Percentiles rank a stretch among this genome's conserved stretches.
Conservation (phyloP, 2,888 invertebrate genomes). For the Mellilla xanthometata region DNA sequence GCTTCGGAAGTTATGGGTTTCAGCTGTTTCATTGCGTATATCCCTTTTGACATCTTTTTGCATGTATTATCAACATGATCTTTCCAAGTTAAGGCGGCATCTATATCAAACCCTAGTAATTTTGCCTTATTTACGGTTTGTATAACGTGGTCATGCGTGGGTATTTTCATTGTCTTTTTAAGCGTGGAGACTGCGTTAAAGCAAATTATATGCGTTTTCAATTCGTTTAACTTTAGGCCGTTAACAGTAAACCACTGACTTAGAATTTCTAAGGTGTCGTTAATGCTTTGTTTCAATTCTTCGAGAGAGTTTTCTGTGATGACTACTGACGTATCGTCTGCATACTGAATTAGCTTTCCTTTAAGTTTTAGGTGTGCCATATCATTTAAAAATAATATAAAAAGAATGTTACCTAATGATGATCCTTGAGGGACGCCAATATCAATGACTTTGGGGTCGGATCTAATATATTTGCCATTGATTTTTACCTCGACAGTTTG, state of each 20-base stretch:
- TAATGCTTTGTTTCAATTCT: not conserved
- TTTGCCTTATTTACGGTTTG: no score
- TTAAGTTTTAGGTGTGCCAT: not conserved
- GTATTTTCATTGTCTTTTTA: no score
- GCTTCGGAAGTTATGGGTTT: no score
- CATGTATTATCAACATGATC: no score
- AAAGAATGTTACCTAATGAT: not conserved
- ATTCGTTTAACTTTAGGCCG: not conserved
- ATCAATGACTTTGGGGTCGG: not conserved
- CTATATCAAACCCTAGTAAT: no score
- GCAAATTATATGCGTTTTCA: not conserved
- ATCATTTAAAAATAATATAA: not conserved
- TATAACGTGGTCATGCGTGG: no score
- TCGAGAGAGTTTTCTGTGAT: not conserved
- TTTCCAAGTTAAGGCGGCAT: no score
- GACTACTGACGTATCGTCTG: not conserved
- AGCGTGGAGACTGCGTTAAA: not conserved
- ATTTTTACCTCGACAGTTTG: conserved; percentile 4
- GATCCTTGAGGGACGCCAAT: conserved; percentile 2
- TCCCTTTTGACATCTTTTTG: no score
- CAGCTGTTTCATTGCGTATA: no score
- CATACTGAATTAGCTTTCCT: not conserved
- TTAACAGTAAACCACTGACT: not conserved
- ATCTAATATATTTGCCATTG: not conserved
- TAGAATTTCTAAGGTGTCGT: not conserved